Percentiles rank a stretch among this genome's conserved stretches.
Conservation (phyloP, 2,888 invertebrate genomes). For the Ptilodon capucinus region DNA sequence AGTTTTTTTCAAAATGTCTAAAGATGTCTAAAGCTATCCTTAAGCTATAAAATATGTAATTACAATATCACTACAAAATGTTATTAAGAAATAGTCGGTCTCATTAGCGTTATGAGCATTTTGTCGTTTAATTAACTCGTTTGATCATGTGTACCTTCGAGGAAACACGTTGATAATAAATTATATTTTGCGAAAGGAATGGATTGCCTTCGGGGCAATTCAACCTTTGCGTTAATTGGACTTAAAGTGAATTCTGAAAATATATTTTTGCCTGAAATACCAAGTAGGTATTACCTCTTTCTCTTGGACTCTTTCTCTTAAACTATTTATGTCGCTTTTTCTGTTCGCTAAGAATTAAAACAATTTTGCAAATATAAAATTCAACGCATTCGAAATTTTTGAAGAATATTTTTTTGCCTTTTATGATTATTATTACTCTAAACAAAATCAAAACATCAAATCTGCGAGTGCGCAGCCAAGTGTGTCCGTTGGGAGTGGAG, state of each 20-base stretch:
- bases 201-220: neutral
- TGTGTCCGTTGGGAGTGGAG: constrained; percentile 27
- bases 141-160: neutral
- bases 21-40: neutral
- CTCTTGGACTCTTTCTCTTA: too few species aligned
- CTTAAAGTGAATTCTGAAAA: neutral
- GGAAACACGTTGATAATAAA: neutral
- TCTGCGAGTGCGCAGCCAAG: constrained; percentile 28
- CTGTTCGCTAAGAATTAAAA: too few species aligned
- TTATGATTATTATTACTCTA: too few species aligned
- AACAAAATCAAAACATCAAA: constrained; percentile 26
- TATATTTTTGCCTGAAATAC: neutral
- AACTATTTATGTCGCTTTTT: too few species aligned
- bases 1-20: too few species aligned
- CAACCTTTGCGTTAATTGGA: neutral
- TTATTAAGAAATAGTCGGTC: neutral
- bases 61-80: too few species aligned
- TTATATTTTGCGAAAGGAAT: neutral
- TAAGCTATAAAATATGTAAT: neutral
- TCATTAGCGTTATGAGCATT: neutral
- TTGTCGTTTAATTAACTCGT: neutral
- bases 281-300: too few species aligned
- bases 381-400: too few species aligned
- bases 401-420: neutral
- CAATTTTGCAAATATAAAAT: too few species aligned